Evolutionary conservation across 2,113 vertebrate genomes (phyloP).

Genomic region (Cavia porcellus): DNA sequence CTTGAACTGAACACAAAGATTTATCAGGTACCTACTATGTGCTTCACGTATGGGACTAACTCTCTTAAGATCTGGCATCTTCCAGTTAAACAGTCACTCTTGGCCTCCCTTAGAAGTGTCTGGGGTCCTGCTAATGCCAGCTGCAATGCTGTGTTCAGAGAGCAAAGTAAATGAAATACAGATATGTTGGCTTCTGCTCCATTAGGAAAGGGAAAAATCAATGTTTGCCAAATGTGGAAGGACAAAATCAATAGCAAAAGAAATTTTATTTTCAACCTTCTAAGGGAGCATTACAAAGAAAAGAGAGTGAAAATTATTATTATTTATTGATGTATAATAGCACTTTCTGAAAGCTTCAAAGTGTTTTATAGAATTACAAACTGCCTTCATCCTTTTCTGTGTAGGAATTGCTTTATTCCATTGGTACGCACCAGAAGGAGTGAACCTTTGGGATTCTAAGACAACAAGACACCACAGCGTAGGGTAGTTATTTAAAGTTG

Average conservation of each 20-base stretch:
- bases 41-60: neutral
- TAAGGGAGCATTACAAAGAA: conserved; percentile 89
- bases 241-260: conserved; percentile 90
- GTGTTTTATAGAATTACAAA: conserved; percentile 87
- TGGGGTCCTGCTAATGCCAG: conserved; percentile 75
- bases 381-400: conserved; percentile 55
- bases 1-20: neutral
- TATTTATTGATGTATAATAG: conserved; percentile 89
- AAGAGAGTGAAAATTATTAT: conserved; percentile 88
- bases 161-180: conserved; percentile 87
- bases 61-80: conserved; percentile 12
- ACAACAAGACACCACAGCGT: conserved; percentile 38
- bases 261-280: conserved; percentile 90
- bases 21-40: neutral
- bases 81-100: conserved; percentile 80
- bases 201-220: conserved; percentile 90
- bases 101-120: conserved; percentile 66
- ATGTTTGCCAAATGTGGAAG: conserved; percentile 88
- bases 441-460: neutral
- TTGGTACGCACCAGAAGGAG: conserved; percentile 42
- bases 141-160: conserved; percentile 80
- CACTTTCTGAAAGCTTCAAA: conserved; percentile 88
- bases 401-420: conserved; percentile 72
- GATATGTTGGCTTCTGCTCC: conserved; percentile 87
- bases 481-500: conserved; percentile 9